Evolutionary conservation across 2,888 invertebrate species (phyloP).

Genomic region (Euzophera pinguis): DNA sequence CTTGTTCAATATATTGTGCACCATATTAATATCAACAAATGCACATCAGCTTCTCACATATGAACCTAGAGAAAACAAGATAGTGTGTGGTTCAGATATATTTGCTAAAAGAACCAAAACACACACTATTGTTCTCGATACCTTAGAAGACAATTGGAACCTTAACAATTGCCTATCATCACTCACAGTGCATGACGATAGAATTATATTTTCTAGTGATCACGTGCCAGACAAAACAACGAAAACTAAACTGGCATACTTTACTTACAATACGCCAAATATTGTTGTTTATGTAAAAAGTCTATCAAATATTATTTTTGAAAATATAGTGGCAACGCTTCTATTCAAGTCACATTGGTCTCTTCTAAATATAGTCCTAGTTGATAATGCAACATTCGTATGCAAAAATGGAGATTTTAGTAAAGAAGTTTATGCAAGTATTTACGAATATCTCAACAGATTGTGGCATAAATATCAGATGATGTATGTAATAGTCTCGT

Average conservation of each 20-base stretch:
- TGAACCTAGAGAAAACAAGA: neutral
- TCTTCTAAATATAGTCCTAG: slow-evolving; percentile 33
- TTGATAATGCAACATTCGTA: slow-evolving; percentile 20
- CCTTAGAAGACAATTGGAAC: neutral
- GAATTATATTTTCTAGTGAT: neutral
- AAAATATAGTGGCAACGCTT: slow-evolving; percentile 18
- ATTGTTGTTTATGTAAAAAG: slow-evolving; percentile 28
- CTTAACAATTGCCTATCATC: neutral
- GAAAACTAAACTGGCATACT: neutral
- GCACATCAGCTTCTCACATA: neutral
- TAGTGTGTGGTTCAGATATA: neutral
- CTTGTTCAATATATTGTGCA: neutral
- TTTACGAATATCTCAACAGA: slow-evolving; percentile 36
- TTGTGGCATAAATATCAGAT: slow-evolving; percentile 40
- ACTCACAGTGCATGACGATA: neutral
- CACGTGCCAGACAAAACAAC: neutral
- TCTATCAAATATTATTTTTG: slow-evolving; percentile 22
- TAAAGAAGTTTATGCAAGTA: slow-evolving; percentile 18
- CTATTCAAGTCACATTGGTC: slow-evolving; percentile 30
- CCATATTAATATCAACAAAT: neutral
- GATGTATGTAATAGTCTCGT: slow-evolving; percentile 29
- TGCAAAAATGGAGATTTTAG: slow-evolving; percentile 34
- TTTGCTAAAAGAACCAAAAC: neutral
- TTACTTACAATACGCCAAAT: slow-evolving; percentile 19
- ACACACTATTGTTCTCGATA: neutral